Evolutionary conservation across 2,888 invertebrate species (phyloP).

Genomic region (Agrotis segetum): DNA sequence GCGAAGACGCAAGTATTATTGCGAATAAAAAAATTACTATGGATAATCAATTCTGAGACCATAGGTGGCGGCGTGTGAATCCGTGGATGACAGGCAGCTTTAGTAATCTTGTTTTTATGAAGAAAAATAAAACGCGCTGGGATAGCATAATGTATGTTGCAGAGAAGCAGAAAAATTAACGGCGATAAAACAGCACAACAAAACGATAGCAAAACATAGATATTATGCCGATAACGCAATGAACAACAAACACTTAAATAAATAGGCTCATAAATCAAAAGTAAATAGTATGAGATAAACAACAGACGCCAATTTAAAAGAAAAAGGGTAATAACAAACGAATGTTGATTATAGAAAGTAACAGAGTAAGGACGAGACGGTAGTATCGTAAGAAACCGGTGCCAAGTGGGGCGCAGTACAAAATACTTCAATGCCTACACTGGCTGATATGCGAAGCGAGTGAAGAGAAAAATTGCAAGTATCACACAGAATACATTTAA

Average conservation of each 20-base stretch:
- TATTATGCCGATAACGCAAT: background rate
- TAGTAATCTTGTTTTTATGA: no score
- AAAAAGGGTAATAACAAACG: constrained; percentile 12
- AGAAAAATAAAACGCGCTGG: no score
- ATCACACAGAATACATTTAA: no score
- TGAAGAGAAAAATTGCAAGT: background rate
- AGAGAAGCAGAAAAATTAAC: no score
- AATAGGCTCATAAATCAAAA: background rate
- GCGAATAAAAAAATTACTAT: no score
- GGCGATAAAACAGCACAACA: no score
- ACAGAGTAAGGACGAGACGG: constrained; percentile 37
- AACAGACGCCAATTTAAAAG: background rate
- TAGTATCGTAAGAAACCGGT: constrained; percentile 51
- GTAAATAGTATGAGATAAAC: background rate
- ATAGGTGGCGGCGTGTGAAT: no score
- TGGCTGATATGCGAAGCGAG: constrained; percentile 26
- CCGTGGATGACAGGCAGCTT: no score
- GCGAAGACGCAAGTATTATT: no score
- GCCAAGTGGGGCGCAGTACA: constrained; percentile 53
- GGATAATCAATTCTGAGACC: no score
- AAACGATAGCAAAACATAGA: no score
- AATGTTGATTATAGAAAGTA: constrained; percentile 50
- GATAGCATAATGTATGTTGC: no score
- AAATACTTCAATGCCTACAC: constrained; percentile 29
- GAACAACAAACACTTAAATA: background rate